Conservation (phyloP, 2,888 invertebrate species). For the Polymixis lichenea region DNA sequence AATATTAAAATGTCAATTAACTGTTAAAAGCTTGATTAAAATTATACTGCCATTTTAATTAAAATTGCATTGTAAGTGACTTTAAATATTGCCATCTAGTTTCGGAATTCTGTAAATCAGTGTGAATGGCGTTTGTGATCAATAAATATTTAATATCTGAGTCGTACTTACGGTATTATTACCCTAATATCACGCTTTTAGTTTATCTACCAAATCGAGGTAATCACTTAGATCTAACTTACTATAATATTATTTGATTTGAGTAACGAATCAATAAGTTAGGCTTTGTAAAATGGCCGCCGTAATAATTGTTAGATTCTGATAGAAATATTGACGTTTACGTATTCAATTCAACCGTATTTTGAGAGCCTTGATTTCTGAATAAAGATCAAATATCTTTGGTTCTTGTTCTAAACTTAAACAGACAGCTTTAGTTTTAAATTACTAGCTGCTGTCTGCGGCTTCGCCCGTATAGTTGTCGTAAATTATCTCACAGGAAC, state of each 20-base stretch:
- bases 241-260: slow-evolving; percentile 21
- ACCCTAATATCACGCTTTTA: slow-evolving; percentile 27
- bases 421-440: background rate
- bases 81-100: background rate
- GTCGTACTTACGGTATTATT: slow-evolving; percentile 45
- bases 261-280: slow-evolving; percentile 9
- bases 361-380: background rate
- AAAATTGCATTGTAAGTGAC: background rate
- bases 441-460: too few species aligned
- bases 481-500: too few species aligned
- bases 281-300: slow-evolving; percentile 7
- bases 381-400: background rate
- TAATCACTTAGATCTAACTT: slow-evolving; percentile 32
- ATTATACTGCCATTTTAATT: background rate
- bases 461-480: too few species aligned
- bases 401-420: background rate
- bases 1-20: slow-evolving; percentile 10
- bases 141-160: slow-evolving; percentile 46
- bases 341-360: background rate
- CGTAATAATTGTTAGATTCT: slow-evolving; percentile 12
- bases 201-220: slow-evolving; percentile 8
- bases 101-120: slow-evolving; percentile 18
- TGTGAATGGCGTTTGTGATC: slow-evolving; percentile 18
- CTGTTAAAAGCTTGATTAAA: background rate
- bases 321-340: slow-evolving; percentile 20